These are phyloP conservation scores for Drosophila arizonae DNA, from an alignment of 1,140 invertebrate genomes.

Conservation along the genomic window DNA sequence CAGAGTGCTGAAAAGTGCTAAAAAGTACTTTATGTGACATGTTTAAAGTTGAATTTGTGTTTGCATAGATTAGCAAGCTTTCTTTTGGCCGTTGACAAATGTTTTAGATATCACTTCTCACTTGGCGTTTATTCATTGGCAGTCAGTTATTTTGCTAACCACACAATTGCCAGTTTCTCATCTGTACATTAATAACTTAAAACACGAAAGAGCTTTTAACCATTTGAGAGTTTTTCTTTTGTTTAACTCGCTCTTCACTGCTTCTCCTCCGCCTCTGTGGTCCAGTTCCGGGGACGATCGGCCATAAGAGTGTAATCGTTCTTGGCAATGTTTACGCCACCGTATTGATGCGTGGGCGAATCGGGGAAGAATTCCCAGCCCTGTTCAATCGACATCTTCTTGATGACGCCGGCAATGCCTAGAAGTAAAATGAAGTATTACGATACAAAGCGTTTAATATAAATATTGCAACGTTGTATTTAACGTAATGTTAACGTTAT, in stretches of 20 bases:
- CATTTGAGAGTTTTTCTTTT: neutral
- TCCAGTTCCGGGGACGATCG: conserved; percentile 74
- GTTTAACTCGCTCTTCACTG: neutral
- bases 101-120: conserved; percentile 54
- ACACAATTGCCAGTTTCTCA: conserved; percentile 11
- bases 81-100: conserved; percentile 5
- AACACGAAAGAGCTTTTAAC: conserved; percentile 7
- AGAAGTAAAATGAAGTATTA: conserved; percentile 36
- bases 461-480: no score
- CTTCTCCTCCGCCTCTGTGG: conserved; percentile 50
- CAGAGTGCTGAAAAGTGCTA: conserved; percentile 46
- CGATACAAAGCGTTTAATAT: no score
- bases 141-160: conserved; percentile 4
- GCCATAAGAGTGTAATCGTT: conserved; percentile 82
- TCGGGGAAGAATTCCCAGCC: conserved; percentile 84
- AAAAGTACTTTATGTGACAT: conserved; percentile 51
- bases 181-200: conserved; percentile 24
- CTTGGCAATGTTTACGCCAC: conserved; percentile 54
- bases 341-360: conserved; percentile 52
- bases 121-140: conserved; percentile 51
- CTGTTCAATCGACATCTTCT: conserved; percentile 85
- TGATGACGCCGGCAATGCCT: conserved; percentile 84
- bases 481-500: no score
- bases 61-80: conserved; percentile 39
- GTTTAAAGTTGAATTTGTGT: conserved; percentile 2